phyloP scores from a whole-genome alignment of 2,113 vertebrate genomes.

The Genyomyrus donnyi region DNA sequence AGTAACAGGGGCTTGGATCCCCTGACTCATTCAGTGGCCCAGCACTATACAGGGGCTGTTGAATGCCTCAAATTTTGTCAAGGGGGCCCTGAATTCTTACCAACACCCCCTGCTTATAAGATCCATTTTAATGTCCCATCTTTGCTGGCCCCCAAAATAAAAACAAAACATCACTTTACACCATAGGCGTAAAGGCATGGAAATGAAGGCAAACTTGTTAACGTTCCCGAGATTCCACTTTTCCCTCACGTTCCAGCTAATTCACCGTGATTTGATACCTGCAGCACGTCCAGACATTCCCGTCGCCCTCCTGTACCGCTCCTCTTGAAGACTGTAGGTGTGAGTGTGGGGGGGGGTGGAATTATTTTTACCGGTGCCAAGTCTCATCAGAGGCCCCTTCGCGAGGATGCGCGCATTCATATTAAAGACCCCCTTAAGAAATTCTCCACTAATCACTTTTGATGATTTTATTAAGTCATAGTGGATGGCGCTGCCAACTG shows the following conservation, averaged over 20 bases:
- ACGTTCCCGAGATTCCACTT: neutral
- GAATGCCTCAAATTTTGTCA: neutral
- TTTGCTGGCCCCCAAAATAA: neutral
- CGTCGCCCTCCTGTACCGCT: neutral
- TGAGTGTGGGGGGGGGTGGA: neutral
- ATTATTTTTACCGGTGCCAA: constrained; percentile 25
- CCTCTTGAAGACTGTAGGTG: neutral
- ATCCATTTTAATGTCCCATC: neutral
- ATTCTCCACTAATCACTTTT: constrained; percentile 64
- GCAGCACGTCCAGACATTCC: neutral
- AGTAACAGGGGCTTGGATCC: neutral
- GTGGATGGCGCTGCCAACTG: constrained; percentile 58
- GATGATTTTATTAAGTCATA: constrained; percentile 76
- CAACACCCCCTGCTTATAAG: neutral
- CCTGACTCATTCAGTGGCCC: neutral
- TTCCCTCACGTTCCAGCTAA: neutral
- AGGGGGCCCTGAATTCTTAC: neutral
- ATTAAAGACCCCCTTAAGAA: constrained; percentile 57
- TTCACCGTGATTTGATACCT: neutral
- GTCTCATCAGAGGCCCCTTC: constrained; percentile 5
- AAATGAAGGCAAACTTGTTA: neutral
- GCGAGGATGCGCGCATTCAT: constrained; percentile 44
- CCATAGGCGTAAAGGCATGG: neutral
- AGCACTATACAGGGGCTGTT: neutral
- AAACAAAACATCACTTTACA: neutral